Base-by-base conservation (phyloP, 2,113 vertebrate species). In the Peromyscus leucopus region DNA sequence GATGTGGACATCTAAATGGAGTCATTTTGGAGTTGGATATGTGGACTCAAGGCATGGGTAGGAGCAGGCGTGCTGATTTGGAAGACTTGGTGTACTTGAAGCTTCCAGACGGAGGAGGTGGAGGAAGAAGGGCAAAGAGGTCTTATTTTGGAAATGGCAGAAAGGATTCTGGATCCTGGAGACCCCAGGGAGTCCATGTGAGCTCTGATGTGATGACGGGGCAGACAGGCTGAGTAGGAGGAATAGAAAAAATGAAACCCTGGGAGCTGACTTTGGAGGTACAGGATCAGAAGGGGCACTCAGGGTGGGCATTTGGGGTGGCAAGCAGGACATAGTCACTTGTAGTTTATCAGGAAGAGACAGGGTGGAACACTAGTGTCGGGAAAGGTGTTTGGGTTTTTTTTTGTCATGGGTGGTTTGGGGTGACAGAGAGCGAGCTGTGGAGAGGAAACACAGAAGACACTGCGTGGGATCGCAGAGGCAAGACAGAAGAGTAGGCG, bases 401-500 rank as follows among this genome's bases (percentile, higher is more conserved):
- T n/a, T 90, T 90, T 86, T 11, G 15, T 76, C 65, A 82, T n/a
- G 87, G 89, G 33, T 92, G 65, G 36, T 78, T 95, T 61, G n/a
- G 78, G 22, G 71, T 79, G 36, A 42, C 13, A 75, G 67, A 87
- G 67, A 91, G 13, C 80, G 33, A 89, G 61, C 22, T 79, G 11
- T 87, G n/a, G 61, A 72, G 42, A 93, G 57, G 39, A 65, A 93
- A 92, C 84, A 61, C 24, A 79, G 65, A 92, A 86, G 88, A 39
- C 69, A 16, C 95, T 94, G 96, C 71, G 42, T 93, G 89, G 89
- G 59, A 39, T 91, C 80, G 36, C 21, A 82, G 83, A 92, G 36
- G 85, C 21, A 16, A 93, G 92, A 96, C 88, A 79, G 33, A 92
- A 93, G 59, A 93, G 51, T 78, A 57, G 80, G 59, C 92, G 94